A percentile compares a stretch with the other conserved stretches of the same genome.
These are phyloP conservation scores for Centroberyx gerrardi DNA, from an alignment of 2,797 vertebrate species.

Conservation along the genomic window DNA sequence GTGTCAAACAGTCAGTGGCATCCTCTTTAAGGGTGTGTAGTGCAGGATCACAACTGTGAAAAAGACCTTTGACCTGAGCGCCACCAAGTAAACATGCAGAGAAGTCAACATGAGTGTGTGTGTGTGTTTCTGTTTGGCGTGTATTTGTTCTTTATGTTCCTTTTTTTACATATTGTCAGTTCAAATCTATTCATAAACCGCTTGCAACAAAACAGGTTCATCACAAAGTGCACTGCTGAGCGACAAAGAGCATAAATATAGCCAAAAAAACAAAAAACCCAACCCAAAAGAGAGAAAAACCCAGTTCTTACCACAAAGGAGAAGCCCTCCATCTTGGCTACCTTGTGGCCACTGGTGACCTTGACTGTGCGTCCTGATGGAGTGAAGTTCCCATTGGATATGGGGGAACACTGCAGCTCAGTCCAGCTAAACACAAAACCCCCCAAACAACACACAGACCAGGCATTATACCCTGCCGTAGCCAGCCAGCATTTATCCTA, in stretches of 20 bases:
- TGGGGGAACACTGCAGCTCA: slow-evolving; percentile 79
- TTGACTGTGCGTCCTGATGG: slow-evolving; percentile 86
- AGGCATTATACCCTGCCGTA: slow-evolving; percentile 64
- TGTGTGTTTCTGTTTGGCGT: too few relatives aligned
- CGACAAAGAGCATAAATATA: neutral
- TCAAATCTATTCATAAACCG: too few relatives aligned
- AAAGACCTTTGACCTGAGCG: too few relatives aligned
- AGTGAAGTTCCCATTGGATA: slow-evolving; percentile 80
- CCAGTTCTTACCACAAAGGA: slow-evolving; percentile 91
- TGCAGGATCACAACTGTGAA: too few relatives aligned
- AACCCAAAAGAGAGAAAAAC: neutral
- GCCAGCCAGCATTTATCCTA: slow-evolving; percentile 73
- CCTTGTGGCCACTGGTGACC: slow-evolving; percentile 88
- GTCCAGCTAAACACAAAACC: slow-evolving; percentile 87
- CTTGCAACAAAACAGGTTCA: too few relatives aligned
- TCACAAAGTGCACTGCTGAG: too few relatives aligned
- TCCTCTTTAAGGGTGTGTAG: too few relatives aligned
- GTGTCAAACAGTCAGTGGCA: too few relatives aligned
- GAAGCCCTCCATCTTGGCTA: slow-evolving; percentile 86
- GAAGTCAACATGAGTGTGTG: too few relatives aligned
- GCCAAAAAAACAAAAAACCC: neutral
- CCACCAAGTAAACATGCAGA: too few relatives aligned
- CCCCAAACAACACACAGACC: slow-evolving; percentile 75
- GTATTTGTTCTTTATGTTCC: too few relatives aligned
- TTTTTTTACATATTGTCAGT: too few relatives aligned